These are phyloP conservation scores for Atrina japonica DNA, from an alignment of 2,888 invertebrate species.

Conservation along the genomic window DNA sequence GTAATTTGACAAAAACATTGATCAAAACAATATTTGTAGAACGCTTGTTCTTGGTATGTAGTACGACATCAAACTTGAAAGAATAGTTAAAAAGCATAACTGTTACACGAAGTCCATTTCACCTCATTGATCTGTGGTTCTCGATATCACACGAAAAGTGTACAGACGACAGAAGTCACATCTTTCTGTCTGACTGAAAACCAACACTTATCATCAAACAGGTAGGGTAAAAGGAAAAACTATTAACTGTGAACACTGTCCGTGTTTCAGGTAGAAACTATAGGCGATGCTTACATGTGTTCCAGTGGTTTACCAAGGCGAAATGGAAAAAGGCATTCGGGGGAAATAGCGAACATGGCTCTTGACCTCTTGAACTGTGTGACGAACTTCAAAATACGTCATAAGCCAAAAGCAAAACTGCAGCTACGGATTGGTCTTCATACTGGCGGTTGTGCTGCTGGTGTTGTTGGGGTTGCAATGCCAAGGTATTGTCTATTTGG, in stretches of 20 bases:
- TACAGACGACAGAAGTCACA: too few species aligned
- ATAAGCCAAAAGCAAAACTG: constrained; percentile 69
- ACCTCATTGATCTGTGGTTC: too few species aligned
- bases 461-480: constrained; percentile 76
- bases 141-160: too few species aligned
- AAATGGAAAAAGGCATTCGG: constrained; percentile 74
- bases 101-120: too few species aligned
- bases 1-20: too few species aligned
- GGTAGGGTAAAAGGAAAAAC: too few species aligned
- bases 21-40: too few species aligned
- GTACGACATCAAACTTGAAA: too few species aligned
- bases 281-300: constrained; percentile 79
- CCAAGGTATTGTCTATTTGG: constrained; percentile 76
- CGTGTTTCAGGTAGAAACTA: constrained; percentile 75
- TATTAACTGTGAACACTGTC: background rate
- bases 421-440: constrained; percentile 76
- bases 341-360: constrained; percentile 78
- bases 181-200: too few species aligned
- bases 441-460: constrained; percentile 77
- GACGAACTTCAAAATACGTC: constrained; percentile 73
- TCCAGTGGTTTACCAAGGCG: constrained; percentile 75
- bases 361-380: constrained; percentile 76
- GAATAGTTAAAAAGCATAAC: too few species aligned
- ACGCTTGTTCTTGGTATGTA: too few species aligned
- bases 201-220: too few species aligned